Evolutionary conservation across 1,140 invertebrate genomes (phyloP).

Genomic region (Dysdera silvatica): DNA sequence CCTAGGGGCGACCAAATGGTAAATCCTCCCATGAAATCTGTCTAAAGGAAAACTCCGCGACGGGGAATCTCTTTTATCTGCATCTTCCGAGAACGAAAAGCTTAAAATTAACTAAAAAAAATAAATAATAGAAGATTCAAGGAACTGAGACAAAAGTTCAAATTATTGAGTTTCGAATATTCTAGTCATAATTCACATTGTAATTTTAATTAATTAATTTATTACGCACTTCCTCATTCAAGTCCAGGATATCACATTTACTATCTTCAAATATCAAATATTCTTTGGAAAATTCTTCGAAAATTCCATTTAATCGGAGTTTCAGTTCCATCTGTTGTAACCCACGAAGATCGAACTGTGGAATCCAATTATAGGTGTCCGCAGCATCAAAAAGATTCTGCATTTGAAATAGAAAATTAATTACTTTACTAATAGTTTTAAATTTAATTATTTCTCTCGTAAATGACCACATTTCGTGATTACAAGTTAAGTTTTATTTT

Average conservation of each 20-base stretch:
- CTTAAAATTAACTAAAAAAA: conserved; percentile 3
- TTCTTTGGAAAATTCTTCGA: background rate
- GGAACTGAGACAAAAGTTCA: too few species aligned
- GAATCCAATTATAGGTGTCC: conserved; percentile 10
- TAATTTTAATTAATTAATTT: background rate
- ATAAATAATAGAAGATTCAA: background rate
- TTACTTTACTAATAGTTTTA: background rate
- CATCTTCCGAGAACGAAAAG: too few species aligned
- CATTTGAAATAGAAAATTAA: background rate
- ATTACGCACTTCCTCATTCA: conserved; percentile 4
- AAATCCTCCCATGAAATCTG: too few species aligned
- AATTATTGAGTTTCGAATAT: background rate
- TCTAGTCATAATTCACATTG: background rate
- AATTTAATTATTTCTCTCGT: too few species aligned
- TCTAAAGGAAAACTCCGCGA: too few species aligned
- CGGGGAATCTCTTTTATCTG: too few species aligned
- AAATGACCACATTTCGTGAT: too few species aligned
- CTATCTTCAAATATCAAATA: conserved; percentile 13
- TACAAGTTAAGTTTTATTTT: too few species aligned
- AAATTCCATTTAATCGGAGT: conserved; percentile 3
- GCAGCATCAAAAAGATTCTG: conserved; percentile 19
- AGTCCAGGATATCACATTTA: conserved; percentile 11
- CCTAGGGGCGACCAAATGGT: too few species aligned
- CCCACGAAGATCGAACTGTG: background rate
- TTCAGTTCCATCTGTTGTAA: background rate